Evolutionary conservation across 64 coral and sea anemone species (phyloP).

Genomic region (Orbicella faveolata): DNA sequence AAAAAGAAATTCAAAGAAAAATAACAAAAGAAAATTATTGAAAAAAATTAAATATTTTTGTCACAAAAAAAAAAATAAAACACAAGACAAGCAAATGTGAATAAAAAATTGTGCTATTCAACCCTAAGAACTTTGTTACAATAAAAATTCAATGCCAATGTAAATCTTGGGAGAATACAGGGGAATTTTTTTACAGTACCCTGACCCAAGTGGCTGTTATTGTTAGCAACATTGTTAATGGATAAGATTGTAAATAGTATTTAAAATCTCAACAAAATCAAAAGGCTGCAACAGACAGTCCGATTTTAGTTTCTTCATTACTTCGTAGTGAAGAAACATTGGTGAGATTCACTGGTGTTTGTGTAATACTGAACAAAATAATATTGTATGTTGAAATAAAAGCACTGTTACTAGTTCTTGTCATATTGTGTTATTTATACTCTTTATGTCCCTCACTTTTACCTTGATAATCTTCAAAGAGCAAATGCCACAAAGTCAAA

Average conservation of each 20-base stretch:
- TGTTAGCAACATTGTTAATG: background rate
- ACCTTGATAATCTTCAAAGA: background rate
- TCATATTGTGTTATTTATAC: background rate
- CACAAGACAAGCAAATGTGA: background rate
- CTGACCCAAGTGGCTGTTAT: background rate
- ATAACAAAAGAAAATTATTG: background rate
- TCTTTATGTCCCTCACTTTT: background rate
- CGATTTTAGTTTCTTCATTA: constrained; percentile 13
- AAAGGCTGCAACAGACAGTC: background rate
- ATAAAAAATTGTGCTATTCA: background rate
- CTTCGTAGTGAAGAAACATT: constrained; percentile 9
- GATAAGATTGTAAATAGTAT: background rate
- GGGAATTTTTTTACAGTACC: constrained; percentile 25
- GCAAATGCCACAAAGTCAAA: too few species aligned
- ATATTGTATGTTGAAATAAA: constrained; percentile 26
- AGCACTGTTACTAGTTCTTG: background rate
- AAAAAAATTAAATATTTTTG: background rate
- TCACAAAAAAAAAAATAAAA: background rate
- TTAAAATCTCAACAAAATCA: background rate
- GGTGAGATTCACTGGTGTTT: constrained; percentile 5
- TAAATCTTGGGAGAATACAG: background rate
- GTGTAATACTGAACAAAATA: background rate
- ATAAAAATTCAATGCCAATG: background rate
- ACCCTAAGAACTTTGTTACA: background rate
- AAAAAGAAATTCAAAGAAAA: background rate